These are phyloP conservation scores for Actenoides hombroni DNA, from an alignment of 2,113 vertebrate species.

Conservation along the genomic window DNA sequence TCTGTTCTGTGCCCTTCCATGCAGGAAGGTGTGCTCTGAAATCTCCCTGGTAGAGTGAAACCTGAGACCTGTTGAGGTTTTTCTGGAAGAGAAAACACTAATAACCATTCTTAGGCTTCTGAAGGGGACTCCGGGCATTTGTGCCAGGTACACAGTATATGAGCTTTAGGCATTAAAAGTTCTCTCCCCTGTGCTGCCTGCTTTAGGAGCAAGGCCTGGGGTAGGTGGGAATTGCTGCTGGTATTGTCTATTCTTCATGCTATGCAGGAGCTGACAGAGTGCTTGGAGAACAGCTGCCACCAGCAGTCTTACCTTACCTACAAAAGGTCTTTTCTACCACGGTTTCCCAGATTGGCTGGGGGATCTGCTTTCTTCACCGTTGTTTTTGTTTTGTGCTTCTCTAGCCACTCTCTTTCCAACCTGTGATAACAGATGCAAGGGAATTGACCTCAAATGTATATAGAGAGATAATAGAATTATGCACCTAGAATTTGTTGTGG, in stretches of 20 bases:
- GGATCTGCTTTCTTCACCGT: not conserved
- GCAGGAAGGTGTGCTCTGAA: constrained; percentile 30
- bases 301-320: not conserved
- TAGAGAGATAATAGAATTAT: not conserved
- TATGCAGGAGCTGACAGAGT: not conserved
- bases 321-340: not conserved
- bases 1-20: constrained; percentile 71
- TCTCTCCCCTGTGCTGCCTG: not conserved
- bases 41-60: constrained; percentile 49
- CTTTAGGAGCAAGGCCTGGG: accelerated
- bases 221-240: not conserved
- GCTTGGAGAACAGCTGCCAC: not conserved
- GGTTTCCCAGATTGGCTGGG: too few species aligned
- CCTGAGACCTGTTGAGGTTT: constrained; percentile 75
- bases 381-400: not conserved
- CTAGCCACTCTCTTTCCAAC: not conserved
- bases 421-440: not conserved
- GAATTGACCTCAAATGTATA: not conserved
- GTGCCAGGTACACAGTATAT: accelerated
- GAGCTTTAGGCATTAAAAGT: not conserved
- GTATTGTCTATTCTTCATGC: not conserved
- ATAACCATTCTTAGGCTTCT: not conserved
- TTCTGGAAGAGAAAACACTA: not conserved
- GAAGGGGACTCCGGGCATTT: not conserved
- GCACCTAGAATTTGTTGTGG: constrained; percentile 65